phyloP scores from a whole-genome alignment of 2,888 invertebrate genomes.

The Trimorus sp. region DNA sequence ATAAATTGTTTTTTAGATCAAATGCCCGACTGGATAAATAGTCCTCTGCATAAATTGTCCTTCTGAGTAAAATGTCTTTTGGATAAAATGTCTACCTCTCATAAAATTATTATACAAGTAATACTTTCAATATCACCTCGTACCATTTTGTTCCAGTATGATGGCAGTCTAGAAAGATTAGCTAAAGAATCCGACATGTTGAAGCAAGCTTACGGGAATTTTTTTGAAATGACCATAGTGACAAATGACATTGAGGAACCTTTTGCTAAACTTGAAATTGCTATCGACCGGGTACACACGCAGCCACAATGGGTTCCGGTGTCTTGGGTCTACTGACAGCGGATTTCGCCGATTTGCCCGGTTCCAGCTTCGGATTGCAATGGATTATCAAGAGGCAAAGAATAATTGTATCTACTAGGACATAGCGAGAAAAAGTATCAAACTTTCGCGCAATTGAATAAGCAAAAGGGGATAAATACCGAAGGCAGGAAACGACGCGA shows the following conservation, averaged over 20 bases:
- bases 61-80: too few relatives aligned
- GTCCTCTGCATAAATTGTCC: too few relatives aligned
- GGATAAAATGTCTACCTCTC: too few relatives aligned
- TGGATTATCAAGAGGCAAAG: slow-evolving; percentile 78
- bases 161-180: slow-evolving; percentile 97
- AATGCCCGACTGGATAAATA: too few relatives aligned
- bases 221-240: slow-evolving; percentile 98
- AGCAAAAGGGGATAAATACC: neutral
- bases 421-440: slow-evolving; percentile 41
- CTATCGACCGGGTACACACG: slow-evolving; percentile 94
- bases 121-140: too few relatives aligned
- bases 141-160: slow-evolving; percentile 88
- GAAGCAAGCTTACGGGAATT: slow-evolving; percentile 98
- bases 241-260: slow-evolving; percentile 99
- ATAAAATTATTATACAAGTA: too few relatives aligned
- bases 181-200: slow-evolving; percentile 98
- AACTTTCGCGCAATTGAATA: slow-evolving; percentile 10
- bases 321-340: slow-evolving; percentile 97
- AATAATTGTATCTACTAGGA: slow-evolving; percentile 69
- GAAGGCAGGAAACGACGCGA: neutral
- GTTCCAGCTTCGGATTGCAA: slow-evolving; percentile 77
- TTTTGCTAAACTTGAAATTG: slow-evolving; percentile 94
- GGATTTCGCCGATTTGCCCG: slow-evolving; percentile 79
- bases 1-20: too few relatives aligned
- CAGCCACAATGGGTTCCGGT: slow-evolving; percentile 99